Conservation (phyloP, 2,113 vertebrate genomes). For the Labeo catla region DNA sequence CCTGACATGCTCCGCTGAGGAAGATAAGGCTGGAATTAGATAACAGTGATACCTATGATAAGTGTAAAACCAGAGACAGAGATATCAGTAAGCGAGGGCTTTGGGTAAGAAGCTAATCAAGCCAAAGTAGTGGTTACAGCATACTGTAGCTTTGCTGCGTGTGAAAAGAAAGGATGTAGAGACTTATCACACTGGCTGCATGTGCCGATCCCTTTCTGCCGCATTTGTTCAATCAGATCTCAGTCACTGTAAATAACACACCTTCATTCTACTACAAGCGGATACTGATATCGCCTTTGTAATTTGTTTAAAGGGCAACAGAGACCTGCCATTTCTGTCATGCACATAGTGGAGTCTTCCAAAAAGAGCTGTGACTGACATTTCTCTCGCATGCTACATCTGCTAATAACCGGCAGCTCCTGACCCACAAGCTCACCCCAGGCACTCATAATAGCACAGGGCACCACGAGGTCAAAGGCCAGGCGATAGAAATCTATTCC, state of each 20-base stretch:
- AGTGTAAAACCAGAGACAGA: neutral
- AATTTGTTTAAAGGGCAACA: slow-evolving; percentile 20
- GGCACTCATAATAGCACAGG: slow-evolving; percentile 22
- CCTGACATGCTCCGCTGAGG: neutral
- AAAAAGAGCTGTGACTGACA: slow-evolving; percentile 2
- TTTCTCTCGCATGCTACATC: slow-evolving; percentile 9
- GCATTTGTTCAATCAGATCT: neutral
- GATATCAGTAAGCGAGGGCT: slow-evolving; percentile 2
- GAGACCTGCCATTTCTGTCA: neutral
- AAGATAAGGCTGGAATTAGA: slow-evolving; percentile 41
- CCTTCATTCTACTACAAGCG: neutral
- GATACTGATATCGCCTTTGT: slow-evolving; percentile 4
- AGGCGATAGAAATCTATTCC: slow-evolving; percentile 11
- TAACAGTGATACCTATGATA: slow-evolving; percentile 29
- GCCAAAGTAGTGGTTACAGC: slow-evolving; percentile 13
- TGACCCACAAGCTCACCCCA: slow-evolving; percentile 26
- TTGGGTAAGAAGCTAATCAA: slow-evolving; percentile 14
- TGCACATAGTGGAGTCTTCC: neutral
- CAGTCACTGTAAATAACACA: neutral
- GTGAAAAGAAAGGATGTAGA: neutral
- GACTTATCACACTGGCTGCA: neutral
- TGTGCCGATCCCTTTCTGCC: neutral
- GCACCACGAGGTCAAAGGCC: neutral
- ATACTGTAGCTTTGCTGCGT: neutral
- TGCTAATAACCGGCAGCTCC: neutral